Percentiles rank a stretch among this genome's conserved stretches.
These are phyloP conservation scores for Philopotamus ludificatus DNA, from an alignment of 1,140 invertebrate species.

Conservation along the genomic window DNA sequence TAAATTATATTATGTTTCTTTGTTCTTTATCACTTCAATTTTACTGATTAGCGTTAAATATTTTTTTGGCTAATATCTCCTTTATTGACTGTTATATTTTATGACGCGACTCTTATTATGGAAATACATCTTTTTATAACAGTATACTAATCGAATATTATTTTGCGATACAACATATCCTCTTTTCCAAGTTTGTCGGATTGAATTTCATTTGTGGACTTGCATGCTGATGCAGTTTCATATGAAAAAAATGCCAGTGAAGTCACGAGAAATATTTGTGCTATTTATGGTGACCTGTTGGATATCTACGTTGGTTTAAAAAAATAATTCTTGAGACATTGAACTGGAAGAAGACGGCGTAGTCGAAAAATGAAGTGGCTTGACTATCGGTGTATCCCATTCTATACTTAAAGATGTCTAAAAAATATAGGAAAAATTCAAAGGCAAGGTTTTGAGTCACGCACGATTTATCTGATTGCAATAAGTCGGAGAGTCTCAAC, in stretches of 20 bases:
- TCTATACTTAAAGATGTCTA: background rate
- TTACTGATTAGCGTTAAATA: background rate
- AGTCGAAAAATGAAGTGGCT: background rate
- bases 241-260: background rate
- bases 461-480: background rate
- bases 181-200: background rate
- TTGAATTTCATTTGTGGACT: background rate
- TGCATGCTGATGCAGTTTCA: background rate
- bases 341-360: background rate
- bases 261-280: background rate
- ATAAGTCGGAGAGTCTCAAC: background rate
- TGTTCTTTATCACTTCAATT: background rate
- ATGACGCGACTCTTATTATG: too few relatives aligned
- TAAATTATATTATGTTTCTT: background rate
- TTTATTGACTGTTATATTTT: background rate
- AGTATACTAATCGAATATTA: background rate
- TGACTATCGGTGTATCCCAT: background rate
- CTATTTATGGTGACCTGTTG: background rate
- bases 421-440: background rate
- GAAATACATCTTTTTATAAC: background rate
- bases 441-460: background rate
- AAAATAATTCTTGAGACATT: background rate
- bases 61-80: background rate
- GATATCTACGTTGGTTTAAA: background rate
- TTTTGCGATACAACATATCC: background rate